Evolutionary conservation across 1,140 invertebrate genomes (phyloP), one percentile per base, ranked within the genome.

Genomic region (Drosophila parabipectinata): DNA sequence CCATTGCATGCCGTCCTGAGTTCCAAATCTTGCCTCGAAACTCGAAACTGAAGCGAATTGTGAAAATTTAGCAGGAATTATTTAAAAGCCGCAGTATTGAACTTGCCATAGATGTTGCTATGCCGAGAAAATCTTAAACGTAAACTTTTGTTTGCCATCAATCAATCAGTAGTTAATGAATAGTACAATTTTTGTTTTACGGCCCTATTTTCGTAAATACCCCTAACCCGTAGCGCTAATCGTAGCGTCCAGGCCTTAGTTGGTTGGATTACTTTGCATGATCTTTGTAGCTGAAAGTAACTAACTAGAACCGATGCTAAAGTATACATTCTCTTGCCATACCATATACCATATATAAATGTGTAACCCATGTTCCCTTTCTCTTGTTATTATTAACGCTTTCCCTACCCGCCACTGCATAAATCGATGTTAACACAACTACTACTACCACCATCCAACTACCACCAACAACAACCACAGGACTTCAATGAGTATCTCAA

Each of bases 401-500:
- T 91, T 64, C 90, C 90, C 90, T 77, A 89, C 67, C 84, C 85
- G 79, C 84, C 87, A 89, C 84, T 89, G 84, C 84, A 89, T 89
- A 89, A 85, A 79, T 88, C 74, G 85, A 88, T 80, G 84, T 87
- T 87, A 87, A 87, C 83, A 87, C 82, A 78, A 87, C 77, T 68
- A 88, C 77, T 88, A 75, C 59, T 48, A 63, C 72, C 67, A 87
- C 81, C 71, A 83, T 44, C 71, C 69, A 73, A 82, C 71, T 66
- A 84, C 75, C 83, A 82, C 71, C 68, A 84, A 72, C 88, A 78
- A 74, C 72, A 63, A 73, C 54, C 53, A 82, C 78, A 91, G 90
- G 90, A 91, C 87, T 91, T 91, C 90, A 91, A 91, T 91, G 90
- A 91, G 88, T 91, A 91, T 90, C 79, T 91, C 57, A 91, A 91